These are phyloP conservation scores for Atethmia centrago DNA, from an alignment of 2,888 invertebrate genomes.

Conservation along the genomic window DNA sequence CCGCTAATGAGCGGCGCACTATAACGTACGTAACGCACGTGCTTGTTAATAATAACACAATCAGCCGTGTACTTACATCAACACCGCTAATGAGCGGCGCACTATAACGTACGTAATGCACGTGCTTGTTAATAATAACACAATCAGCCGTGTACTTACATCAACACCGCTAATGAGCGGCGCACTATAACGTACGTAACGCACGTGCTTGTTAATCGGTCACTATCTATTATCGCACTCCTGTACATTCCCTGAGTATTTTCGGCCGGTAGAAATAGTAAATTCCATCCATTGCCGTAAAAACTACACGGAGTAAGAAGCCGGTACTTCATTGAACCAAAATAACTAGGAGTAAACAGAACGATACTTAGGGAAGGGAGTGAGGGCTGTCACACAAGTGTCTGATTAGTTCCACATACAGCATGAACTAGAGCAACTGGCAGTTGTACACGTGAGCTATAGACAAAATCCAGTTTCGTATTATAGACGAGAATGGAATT, in stretches of 20 bases:
- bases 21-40: too few relatives aligned
- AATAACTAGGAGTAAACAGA: constrained; percentile 50
- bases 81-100: constrained; percentile 25
- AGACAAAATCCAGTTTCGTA: constrained; percentile 1
- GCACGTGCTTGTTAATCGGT: constrained; percentile 7
- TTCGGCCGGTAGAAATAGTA: constrained; percentile 9
- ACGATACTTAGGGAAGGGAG: not conserved
- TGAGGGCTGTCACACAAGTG: constrained; percentile 29
- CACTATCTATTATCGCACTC: constrained; percentile 8
- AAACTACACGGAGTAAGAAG: constrained; percentile 18
- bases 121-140: not conserved
- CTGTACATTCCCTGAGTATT: constrained; percentile 12
- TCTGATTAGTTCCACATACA: constrained; percentile 34
- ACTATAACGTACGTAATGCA: constrained; percentile 14
- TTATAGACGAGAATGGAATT: constrained; percentile 7
- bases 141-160: constrained; percentile 11
- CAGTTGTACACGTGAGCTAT: constrained; percentile 3
- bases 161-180: constrained; percentile 26
- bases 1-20: not conserved
- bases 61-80: constrained; percentile 22
- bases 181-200: constrained; percentile 1
- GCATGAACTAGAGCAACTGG: constrained; percentile 25
- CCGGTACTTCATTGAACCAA: constrained; percentile 28
- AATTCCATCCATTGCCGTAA: constrained; percentile 18
- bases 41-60: too few relatives aligned